A percentile compares a stretch with the other conserved stretches of the same genome.
phyloP scores from a whole-genome alignment of 2,113 vertebrate genomes.

The Gopherus evgoodei region DNA sequence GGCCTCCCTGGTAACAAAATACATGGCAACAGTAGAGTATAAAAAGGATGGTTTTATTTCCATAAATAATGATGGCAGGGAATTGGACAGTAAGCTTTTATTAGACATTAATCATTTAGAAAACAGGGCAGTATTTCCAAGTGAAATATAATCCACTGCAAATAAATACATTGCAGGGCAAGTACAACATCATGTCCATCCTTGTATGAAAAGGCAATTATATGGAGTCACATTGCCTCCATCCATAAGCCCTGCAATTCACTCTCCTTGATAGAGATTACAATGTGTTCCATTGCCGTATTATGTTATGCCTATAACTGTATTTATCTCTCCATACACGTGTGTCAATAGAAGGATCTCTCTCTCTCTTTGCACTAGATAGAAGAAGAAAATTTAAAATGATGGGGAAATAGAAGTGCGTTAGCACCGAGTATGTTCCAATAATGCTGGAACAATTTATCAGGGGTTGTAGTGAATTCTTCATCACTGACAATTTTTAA shows the following conservation, averaged over 20 bases:
- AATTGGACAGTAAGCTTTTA: slow-evolving; percentile 51
- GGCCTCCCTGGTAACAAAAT: neutral
- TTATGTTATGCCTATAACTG: neutral
- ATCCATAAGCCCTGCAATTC: slow-evolving; percentile 20
- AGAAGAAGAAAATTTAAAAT: neutral
- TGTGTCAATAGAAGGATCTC: neutral
- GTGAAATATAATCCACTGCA: slow-evolving; percentile 53
- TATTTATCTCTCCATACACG: neutral
- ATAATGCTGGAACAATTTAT: neutral
- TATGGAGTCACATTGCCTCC: slow-evolving; percentile 30
- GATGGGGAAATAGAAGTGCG: neutral
- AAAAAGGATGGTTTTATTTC: slow-evolving; percentile 50
- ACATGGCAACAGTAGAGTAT: neutral
- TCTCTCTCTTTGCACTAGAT: neutral
- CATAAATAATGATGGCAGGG: slow-evolving; percentile 24
- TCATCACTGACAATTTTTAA: neutral
- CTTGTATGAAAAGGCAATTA: slow-evolving; percentile 36
- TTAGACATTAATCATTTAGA: slow-evolving; percentile 61
- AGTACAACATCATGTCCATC: slow-evolving; percentile 25
- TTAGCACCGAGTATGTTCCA: neutral
- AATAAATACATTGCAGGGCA: slow-evolving; percentile 42
- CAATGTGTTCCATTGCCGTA: slow-evolving; percentile 3
- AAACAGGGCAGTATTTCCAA: slow-evolving; percentile 46
- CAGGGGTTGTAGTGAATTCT: neutral
- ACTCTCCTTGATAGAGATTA: slow-evolving; percentile 28